Percentiles rank a stretch among this genome's conserved stretches.
Evolutionary conservation across 2,797 vertebrate species (phyloP).

Genomic region (Benthosema pterotum): DNA sequence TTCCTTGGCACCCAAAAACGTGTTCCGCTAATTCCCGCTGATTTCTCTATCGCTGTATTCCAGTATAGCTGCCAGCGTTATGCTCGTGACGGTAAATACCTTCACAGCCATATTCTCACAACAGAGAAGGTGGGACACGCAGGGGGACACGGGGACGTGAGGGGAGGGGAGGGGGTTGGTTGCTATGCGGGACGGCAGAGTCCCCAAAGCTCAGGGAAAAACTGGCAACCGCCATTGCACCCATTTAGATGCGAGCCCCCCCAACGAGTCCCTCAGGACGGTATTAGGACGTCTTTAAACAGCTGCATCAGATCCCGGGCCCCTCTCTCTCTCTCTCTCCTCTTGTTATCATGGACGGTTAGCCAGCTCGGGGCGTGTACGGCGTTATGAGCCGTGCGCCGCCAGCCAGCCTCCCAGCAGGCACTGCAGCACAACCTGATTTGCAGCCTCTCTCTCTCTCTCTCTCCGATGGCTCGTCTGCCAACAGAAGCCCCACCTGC

Average conservation of each 20-base stretch:
- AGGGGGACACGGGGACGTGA: too few relatives aligned
- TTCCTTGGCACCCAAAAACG: constrained; percentile 37
- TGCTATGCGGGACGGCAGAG: constrained; percentile 16
- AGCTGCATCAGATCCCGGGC: constrained; percentile 65
- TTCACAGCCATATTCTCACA: constrained; percentile 48
- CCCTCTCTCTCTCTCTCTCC: constrained; percentile 45
- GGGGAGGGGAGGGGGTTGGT: constrained; percentile 9
- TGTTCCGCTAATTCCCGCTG: constrained; percentile 62
- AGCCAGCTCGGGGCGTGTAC: constrained; percentile 48
- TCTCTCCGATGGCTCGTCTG: constrained; percentile 27
- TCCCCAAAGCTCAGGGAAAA: constrained; percentile 53
- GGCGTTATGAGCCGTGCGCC: constrained; percentile 52
- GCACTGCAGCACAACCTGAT: constrained; percentile 68
- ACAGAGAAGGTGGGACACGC: not conserved
- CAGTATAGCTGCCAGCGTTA: constrained; percentile 35
- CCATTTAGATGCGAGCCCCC: constrained; percentile 53
- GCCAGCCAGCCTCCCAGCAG: constrained; percentile 63
- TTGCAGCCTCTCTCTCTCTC: constrained; percentile 46
- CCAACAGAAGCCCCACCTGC: constrained; percentile 51
- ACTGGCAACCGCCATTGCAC: constrained; percentile 42
- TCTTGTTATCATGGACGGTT: constrained; percentile 69
- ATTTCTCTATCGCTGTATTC: constrained; percentile 55
- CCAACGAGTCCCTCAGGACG: constrained; percentile 64
- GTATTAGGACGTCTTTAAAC: constrained; percentile 68
- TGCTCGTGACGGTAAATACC: constrained; percentile 67